Evolutionary conservation across 2,888 invertebrate genomes (phyloP).

Genomic region (Hyppa rectilinea): DNA sequence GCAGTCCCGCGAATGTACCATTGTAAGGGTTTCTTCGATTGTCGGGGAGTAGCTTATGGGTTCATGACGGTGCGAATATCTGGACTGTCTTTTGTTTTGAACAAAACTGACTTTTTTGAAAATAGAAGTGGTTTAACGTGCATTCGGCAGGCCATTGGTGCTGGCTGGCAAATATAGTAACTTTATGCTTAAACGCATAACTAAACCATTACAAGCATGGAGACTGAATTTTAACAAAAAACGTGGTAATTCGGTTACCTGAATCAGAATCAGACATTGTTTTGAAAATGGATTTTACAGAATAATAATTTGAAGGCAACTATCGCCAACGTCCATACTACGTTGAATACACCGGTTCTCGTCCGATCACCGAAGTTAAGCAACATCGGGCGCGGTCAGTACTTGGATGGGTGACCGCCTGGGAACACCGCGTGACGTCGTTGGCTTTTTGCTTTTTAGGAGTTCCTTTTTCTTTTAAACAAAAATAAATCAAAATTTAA

Average conservation of each 20-base stretch:
- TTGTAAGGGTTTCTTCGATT: slow-evolving; percentile 60
- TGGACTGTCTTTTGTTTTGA: slow-evolving; percentile 63
- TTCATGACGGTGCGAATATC: slow-evolving; percentile 38
- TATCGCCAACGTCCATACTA: slow-evolving; percentile 80
- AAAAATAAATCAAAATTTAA: too few species aligned
- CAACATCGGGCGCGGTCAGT: slow-evolving; percentile 86
- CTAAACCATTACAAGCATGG: neutral
- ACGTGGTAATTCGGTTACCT: neutral
- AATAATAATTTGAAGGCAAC: too few species aligned
- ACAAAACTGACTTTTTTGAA: neutral
- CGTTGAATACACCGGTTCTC: slow-evolving; percentile 85
- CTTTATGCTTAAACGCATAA: neutral
- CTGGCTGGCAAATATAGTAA: neutral
- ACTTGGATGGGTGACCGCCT: slow-evolving; percentile 85
- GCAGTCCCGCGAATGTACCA: slow-evolving; percentile 62
- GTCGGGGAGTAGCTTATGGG: slow-evolving; percentile 51
- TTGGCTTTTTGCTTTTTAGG: slow-evolving; percentile 59
- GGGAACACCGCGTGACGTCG: slow-evolving; percentile 74
- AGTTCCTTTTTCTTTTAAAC: too few species aligned
- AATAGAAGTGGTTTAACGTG: neutral
- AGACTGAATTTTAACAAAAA: neutral
- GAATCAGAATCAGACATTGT: neutral
- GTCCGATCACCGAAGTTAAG: slow-evolving; percentile 88
- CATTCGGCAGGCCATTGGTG: neutral
- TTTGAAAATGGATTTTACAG: too few species aligned